Percentiles rank a stretch among this genome's conserved stretches.
These are phyloP conservation scores for Siniperca obscura DNA, from an alignment of 2,797 vertebrate species.

Conservation along the genomic window DNA sequence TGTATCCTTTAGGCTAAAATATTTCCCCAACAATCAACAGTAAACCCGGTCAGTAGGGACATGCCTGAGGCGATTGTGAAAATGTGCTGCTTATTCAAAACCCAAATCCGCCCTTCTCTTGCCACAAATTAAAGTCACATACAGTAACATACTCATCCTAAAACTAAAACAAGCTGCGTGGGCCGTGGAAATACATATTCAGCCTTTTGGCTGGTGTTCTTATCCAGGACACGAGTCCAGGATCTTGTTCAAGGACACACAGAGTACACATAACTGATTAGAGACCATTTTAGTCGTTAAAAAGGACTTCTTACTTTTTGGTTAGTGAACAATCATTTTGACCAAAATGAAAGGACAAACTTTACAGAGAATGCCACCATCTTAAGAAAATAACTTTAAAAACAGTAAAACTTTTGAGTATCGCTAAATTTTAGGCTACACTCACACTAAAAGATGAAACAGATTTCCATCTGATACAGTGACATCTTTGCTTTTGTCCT, in stretches of 20 bases:
- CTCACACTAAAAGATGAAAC: too few species aligned
- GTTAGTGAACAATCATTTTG: not conserved
- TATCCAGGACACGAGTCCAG: constrained; percentile 34
- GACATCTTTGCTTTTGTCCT: not conserved
- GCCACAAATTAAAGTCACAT: not conserved
- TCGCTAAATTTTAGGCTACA: not conserved
- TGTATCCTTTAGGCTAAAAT: not conserved
- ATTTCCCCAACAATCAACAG: not conserved
- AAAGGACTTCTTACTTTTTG: not conserved
- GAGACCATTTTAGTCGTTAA: not conserved
- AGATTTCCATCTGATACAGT: not conserved
- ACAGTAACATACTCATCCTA: not conserved
- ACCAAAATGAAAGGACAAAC: not conserved
- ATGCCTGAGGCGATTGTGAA: not conserved
- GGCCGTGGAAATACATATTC: constrained; percentile 19
- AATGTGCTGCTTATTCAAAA: not conserved
- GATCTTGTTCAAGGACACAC: constrained; percentile 50
- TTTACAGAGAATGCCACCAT: not conserved
- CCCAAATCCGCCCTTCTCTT: constrained; percentile 12
- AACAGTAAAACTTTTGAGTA: not conserved
- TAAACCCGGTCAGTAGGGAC: not conserved
- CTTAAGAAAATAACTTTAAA: not conserved
- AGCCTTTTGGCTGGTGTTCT: constrained; percentile 22
- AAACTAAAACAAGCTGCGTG: not conserved
- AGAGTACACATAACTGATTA: constrained; percentile 27